Percentiles rank a stretch among this genome's conserved stretches.
Conservation (phyloP, 1,140 invertebrate genomes). For the Lethrus apterus region DNA sequence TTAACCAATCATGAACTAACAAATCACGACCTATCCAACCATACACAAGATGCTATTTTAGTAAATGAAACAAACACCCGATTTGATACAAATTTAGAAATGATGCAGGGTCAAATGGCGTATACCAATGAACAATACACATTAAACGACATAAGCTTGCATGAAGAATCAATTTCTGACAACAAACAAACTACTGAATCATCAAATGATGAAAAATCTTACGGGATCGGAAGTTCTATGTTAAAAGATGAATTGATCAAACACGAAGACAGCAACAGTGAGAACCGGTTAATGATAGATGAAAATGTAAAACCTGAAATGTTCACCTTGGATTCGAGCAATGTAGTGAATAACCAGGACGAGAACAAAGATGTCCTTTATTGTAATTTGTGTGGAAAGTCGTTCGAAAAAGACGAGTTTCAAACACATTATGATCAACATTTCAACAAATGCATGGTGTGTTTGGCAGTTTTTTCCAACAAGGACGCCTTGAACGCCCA, state of each 20-base stretch:
- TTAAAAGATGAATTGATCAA: slow-evolving; percentile 10
- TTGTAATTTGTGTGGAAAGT: slow-evolving; percentile 49
- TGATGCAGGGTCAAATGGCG: too few relatives aligned
- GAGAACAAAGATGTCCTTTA: neutral
- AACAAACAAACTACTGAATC: neutral
- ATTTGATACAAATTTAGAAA: slow-evolving; percentile 18
- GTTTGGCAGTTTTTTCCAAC: slow-evolving; percentile 43
- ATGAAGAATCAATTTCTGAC: neutral
- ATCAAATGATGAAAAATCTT: slow-evolving; percentile 6
- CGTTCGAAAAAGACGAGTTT: slow-evolving; percentile 41
- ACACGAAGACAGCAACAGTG: slow-evolving; percentile 22
- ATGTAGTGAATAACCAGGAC: neutral
- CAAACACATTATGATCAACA: slow-evolving; percentile 47
- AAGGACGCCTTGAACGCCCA: slow-evolving; percentile 42
- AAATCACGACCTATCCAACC: slow-evolving; percentile 30
- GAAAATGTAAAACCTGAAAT: neutral
- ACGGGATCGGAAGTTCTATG: neutral
- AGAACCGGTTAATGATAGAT: slow-evolving; percentile 18
- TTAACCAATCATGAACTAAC: slow-evolving; percentile 31
- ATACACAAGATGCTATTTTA: slow-evolving; percentile 23
- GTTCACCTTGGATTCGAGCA: neutral
- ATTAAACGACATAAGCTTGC: slow-evolving; percentile 7
- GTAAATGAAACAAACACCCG: slow-evolving; percentile 13
- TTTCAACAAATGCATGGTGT: slow-evolving; percentile 43
- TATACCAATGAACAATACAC: too few relatives aligned